Evolutionary conservation across 2,797 vertebrate species (phyloP), one percentile per base, ranked within the genome.

Genomic region (Emys orbicularis): DNA sequence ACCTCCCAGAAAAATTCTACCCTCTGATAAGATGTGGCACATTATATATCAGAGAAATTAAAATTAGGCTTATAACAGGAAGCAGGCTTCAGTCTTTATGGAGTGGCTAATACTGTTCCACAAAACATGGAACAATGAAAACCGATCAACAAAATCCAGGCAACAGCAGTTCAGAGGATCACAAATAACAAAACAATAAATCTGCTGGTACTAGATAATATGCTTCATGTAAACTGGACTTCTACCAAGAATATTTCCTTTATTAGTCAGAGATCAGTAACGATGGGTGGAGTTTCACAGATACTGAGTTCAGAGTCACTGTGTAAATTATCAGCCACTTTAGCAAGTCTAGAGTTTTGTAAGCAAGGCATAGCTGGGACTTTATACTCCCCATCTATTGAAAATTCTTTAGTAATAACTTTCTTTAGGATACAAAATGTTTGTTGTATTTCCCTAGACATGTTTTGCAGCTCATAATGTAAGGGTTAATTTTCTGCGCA

Each of bases 401-500:
- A 47, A 77, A 65, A 19, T 54, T 44, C 10, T 25, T 34, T 29
- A 52, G 15, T 31, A 84, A 61, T 74, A 52, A 61, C 54, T 53
- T 65, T 56, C 83, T 86, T 53, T 90, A 56, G 49, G 74, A 34
- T 12, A 74, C 56, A 37, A 37, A 37, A 21, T 54, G 57, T 68
- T 92, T 88, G 79, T 68, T 86, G 82, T 79, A 88, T 90, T 88
- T 12, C 10, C n/a, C 34, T 27, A 84, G 88, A 34, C 10, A 31
- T 44, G n/a, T 81, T 93, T 88, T 72, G 68, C 47, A 84, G 41
- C 25, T 41, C 52, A 37, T 54, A 80, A 94, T 19, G 88, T 74
- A 83, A 95, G 77, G 29, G 21, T 92, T 95, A 95, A 97, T 91
- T 25, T 83, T 84, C 90, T 57, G 6, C 2, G 12, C 80, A 90